Base-by-base conservation (phyloP, 1,140 invertebrate genomes). In the Brachionus rotundiformis region DNA sequence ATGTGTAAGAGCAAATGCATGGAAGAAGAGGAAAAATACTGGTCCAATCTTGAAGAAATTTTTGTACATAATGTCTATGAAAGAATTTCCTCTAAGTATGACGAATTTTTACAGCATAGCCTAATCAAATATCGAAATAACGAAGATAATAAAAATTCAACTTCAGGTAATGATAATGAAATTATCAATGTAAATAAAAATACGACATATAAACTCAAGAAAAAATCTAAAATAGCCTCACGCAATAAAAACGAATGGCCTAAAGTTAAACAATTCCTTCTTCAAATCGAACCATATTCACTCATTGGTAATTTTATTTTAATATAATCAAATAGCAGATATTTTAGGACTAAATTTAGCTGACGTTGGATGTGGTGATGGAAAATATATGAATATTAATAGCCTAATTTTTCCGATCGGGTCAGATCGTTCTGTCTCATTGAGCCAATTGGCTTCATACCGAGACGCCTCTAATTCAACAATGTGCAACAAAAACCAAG, bases 31-130 rank as follows among this genome's bases (percentile, higher is more conserved):
- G 76, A 79, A 39, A 54, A 63, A 3, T 79, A 79, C 16, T 79
- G 76, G 76, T 59, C 47, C 13, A 54, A 63, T 54, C 90, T 96
- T 85, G 94, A 96, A 90, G 93, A 94, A 88, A 93, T 94, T 81
- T 95, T 96, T 87, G 94, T 96, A 33, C 94, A 95, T 88, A 94
- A 96, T 85, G 94, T 95, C 79, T 96, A 96, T 90, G 93, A 95
- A 85, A 92, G 94, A 87, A 92, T 92, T 84, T 92, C 92, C 83
- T 84, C 83, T n/a, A 86, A 88, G 77, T 86, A 87, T 75, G 83
- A 85, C 19, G 84, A 84, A 82, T 82, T 83, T 13, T 71, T 39
- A 19, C 29, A 41, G 19, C 16, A 36, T 23, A 25, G 8, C 27
- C 68, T 44, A 44, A 23, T 1, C 2, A 47, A 23, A 73, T 11